phyloP scores from a whole-genome alignment of 2,113 vertebrate genomes.

The Genyomyrus donnyi region DNA sequence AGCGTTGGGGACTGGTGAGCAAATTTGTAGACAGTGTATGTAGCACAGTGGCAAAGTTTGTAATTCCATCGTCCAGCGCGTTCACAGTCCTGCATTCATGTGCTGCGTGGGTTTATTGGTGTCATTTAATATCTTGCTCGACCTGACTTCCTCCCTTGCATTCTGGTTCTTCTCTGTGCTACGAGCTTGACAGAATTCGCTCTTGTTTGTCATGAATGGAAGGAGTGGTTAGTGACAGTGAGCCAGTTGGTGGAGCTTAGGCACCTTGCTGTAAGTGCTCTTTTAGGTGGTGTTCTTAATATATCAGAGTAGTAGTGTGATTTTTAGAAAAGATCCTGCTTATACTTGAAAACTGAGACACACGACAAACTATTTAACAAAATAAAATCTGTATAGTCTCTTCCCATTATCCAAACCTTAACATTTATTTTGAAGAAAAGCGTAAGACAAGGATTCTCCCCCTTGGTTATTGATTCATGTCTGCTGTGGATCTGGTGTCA shows the following conservation, averaged over 20 bases:
- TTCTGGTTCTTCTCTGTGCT: not conserved
- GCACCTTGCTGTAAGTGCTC: not conserved
- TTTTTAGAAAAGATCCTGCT: not conserved
- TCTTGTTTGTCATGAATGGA: not conserved
- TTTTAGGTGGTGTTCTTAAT: not conserved
- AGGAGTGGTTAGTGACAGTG: not conserved
- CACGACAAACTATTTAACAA: not conserved
- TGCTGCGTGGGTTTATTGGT: not conserved
- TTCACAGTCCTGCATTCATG: not conserved
- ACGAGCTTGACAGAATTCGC: not conserved
- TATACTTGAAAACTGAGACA: slow-evolving; percentile 49
- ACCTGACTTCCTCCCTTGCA: not conserved
- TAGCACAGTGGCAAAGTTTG: not conserved
- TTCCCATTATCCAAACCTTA: not conserved
- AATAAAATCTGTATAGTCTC: not conserved
- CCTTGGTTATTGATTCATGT: not conserved
- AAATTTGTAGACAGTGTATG: not conserved
- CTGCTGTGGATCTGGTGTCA: slow-evolving; percentile 41
- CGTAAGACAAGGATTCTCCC: not conserved
- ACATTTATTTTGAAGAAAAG: not conserved
- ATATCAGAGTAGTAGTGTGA: not conserved
- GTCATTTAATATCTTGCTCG: not conserved
- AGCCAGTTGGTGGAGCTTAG: not conserved
- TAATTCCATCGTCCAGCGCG: not conserved
- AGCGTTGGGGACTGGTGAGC: not conserved